Conservation (phyloP, 64 coral and sea anemone genomes). For the Actinia tenebrosa region DNA sequence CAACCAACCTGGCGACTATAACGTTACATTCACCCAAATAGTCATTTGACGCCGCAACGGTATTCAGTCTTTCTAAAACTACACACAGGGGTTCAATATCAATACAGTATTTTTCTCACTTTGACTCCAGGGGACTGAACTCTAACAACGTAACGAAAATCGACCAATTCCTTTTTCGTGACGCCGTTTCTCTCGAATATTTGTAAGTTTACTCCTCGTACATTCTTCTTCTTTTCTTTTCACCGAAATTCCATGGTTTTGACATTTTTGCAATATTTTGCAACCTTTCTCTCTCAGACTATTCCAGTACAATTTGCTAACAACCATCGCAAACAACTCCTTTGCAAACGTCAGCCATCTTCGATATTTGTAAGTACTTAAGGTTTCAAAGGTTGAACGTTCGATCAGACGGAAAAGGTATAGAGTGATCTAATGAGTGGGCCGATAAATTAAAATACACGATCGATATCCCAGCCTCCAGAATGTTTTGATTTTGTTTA, state of each 20-base stretch:
- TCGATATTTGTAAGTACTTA: slow-evolving; percentile 32
- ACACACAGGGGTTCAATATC: too few species aligned
- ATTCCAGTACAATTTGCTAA: slow-evolving; percentile 47
- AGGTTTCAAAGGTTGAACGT: too few species aligned
- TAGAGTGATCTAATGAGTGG: too few species aligned
- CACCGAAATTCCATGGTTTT: too few species aligned
- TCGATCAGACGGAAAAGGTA: too few species aligned
- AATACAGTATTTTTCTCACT: too few species aligned
- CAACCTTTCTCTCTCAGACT: background rate
- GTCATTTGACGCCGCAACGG: too few species aligned
- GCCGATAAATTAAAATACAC: background rate
- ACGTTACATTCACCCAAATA: too few species aligned
- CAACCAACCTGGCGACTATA: too few species aligned
- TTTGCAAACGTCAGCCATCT: slow-evolving; percentile 25
- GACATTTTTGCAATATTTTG: background rate
- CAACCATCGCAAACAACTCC: slow-evolving; percentile 16
- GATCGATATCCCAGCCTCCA: too few species aligned
- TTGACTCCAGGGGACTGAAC: slow-evolving; percentile 4
- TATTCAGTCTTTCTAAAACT: too few species aligned
- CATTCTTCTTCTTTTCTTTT: background rate
- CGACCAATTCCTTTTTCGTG: slow-evolving; percentile 17
- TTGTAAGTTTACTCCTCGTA: slow-evolving; percentile 23
- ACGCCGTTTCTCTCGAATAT: slow-evolving; percentile 25
- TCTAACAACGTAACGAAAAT: slow-evolving; percentile 40
- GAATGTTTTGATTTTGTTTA: background rate